Evolutionary conservation across 2,888 invertebrate species (phyloP).

Genomic region (Dynastes tityus): DNA sequence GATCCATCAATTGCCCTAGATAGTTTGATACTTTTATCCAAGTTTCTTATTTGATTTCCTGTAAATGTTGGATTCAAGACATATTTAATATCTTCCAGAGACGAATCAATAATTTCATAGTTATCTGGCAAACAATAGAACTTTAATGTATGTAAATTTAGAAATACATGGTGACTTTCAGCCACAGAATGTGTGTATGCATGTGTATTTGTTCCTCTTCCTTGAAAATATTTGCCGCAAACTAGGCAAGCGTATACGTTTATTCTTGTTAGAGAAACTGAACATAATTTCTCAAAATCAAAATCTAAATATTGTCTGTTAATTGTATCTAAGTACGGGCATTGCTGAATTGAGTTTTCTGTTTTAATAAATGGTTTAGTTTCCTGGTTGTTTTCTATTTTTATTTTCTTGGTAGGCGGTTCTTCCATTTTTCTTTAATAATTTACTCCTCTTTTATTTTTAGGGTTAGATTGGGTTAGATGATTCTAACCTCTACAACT

Average conservation of each 20-base stretch:
- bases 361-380: conserved; percentile 21
- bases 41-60: conserved; percentile 82
- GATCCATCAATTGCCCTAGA: conserved; percentile 97
- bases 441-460: too few relatives aligned
- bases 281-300: conserved; percentile 99
- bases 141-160: conserved; percentile 96
- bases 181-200: conserved; percentile 99
- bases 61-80: conserved; percentile 98
- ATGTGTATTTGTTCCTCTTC: conserved; percentile 97
- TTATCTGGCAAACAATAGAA: conserved; percentile 99
- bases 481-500: too few relatives aligned
- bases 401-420: conserved; percentile 7
- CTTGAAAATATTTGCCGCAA: conserved; percentile 99
- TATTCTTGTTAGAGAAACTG: conserved; percentile 96
- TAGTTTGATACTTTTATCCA: conserved; percentile 88
- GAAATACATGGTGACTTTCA: conserved; percentile 97
- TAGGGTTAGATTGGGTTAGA: too few relatives aligned
- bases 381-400: conserved; percentile 2
- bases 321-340: conserved; percentile 98
- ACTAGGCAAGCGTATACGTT: conserved; percentile 99
- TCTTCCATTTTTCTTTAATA: conserved; percentile 3
- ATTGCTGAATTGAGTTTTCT: conserved; percentile 71
- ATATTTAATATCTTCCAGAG: conserved; percentile 98
- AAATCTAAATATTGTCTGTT: conserved; percentile 97
- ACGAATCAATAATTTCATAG: conserved; percentile 98